Evolutionary conservation across 2,888 invertebrate species (phyloP), one percentile per base, ranked within the genome.

Genomic region (Xestia c-nigrum): DNA sequence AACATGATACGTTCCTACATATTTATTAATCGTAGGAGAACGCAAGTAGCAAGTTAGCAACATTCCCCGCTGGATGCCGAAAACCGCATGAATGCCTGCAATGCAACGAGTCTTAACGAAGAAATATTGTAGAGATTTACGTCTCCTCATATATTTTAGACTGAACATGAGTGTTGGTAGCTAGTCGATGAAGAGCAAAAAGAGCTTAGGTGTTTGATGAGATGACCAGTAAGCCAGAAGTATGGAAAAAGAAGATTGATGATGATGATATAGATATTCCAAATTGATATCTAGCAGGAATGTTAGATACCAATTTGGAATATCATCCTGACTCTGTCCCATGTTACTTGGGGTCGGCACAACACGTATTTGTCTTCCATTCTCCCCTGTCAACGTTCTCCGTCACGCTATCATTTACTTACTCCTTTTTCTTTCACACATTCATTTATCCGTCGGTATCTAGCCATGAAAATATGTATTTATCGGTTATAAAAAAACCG

Each of bases 71-170:
- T 46, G 43, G 50, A 10, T 24, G 21, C 57, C 31, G 47, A 67
- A 61, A 55, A 40, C 67, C 50, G 71, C 78, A 83, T 83, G 14
- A 67, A 78, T 72, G 38, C n/a, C 69, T 71, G 70, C 69, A 80
- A 55, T 77, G 69, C 70, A 76, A 38, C 69, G 61, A 64, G 81
- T 57, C 24, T 9, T 64, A 47, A 31, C 7, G n/a, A 80, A 19
- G 24, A 47, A 65, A 14, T 31, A 31, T 19, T 19, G 19, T 19
- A 61, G 31, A 19, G 7, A 16, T 61, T 38, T 61, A 38, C 31
- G 38, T 61, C 31, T 19, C 31, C 0, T 59, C 57, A 1, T 31
- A 31, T 24, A 24, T 24, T 57, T 57, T 24, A 24, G 55, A 24
- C 6, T 24, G 4, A 14, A 6, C 14, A 24, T 6, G 24, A 57